Conservation (phyloP, 1,140 invertebrate species). For the Zaprionus tsacasi region DNA sequence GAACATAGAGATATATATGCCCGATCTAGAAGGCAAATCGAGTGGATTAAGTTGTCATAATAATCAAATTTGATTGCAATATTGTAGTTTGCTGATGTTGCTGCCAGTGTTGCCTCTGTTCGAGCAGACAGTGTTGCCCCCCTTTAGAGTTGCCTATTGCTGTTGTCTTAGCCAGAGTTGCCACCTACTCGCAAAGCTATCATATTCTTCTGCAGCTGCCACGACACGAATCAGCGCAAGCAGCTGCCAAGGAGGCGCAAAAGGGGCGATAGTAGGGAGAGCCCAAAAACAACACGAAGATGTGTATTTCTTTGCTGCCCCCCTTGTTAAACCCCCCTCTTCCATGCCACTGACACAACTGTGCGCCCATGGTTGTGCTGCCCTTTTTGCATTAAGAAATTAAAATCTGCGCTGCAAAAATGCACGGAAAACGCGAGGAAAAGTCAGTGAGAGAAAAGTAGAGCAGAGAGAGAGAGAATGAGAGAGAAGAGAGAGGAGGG, state of each 20-base stretch:
- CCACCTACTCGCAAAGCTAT: neutral
- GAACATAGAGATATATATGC: neutral
- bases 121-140: too few species aligned
- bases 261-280: neutral
- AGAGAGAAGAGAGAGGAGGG: neutral
- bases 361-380: conserved; percentile 35
- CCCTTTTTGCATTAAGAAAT: conserved; percentile 81
- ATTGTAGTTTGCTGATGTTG: too few species aligned
- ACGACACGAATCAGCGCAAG: neutral
- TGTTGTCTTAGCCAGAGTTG: neutral
- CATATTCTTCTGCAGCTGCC: neutral
- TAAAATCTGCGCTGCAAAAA: conserved; percentile 78
- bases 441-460: neutral
- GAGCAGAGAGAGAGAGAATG: neutral
- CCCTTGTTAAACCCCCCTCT: neutral
- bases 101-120: too few species aligned
- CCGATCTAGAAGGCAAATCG: neutral
- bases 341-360: neutral
- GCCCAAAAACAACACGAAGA: neutral
- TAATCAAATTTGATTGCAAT: neutral
- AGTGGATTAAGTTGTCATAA: neutral
- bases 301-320: neutral
- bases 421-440: conserved; percentile 35
- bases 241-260: neutral
- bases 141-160: too few species aligned